Conservation (phyloP, 2,888 invertebrate genomes). For the Julus scanicus region DNA sequence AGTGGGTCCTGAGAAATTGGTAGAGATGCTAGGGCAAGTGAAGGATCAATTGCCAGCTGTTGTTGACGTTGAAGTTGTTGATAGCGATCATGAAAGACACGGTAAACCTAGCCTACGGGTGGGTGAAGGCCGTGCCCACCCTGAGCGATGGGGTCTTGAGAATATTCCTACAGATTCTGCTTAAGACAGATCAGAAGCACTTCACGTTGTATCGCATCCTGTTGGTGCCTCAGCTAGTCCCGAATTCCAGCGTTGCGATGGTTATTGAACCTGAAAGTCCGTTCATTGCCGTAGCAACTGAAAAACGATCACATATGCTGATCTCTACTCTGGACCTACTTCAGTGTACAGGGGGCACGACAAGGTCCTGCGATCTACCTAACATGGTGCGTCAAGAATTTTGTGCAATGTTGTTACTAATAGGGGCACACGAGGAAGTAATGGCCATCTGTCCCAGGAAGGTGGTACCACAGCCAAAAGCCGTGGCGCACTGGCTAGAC, state of each 20-base stretch:
- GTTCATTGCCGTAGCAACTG: background rate
- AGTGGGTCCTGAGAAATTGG: background rate
- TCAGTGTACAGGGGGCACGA: background rate
- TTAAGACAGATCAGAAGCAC: background rate
- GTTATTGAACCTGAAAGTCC: background rate
- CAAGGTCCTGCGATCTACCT: background rate
- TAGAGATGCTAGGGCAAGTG: background rate
- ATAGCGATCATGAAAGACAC: background rate
- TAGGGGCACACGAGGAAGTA: background rate
- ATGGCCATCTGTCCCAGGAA: background rate
- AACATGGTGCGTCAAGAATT: background rate
- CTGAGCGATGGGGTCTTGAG: no score
- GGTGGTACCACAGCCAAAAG: background rate
- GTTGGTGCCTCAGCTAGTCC: background rate
- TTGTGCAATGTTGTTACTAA: background rate
- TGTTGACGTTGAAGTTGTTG: background rate
- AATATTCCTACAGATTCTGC: no score
- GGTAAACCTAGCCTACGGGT: background rate
- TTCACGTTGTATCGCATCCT: background rate
- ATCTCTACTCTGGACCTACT: background rate
- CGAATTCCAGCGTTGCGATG: background rate
- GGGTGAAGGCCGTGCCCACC: no score
- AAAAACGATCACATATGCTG: background rate
- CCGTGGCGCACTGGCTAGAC: background rate
- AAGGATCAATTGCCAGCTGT: background rate